Percentiles rank a stretch among this genome's conserved stretches.
These are phyloP conservation scores for Labeo calbasu DNA, from an alignment of 2,797 vertebrate genomes.

Conservation along the genomic window DNA sequence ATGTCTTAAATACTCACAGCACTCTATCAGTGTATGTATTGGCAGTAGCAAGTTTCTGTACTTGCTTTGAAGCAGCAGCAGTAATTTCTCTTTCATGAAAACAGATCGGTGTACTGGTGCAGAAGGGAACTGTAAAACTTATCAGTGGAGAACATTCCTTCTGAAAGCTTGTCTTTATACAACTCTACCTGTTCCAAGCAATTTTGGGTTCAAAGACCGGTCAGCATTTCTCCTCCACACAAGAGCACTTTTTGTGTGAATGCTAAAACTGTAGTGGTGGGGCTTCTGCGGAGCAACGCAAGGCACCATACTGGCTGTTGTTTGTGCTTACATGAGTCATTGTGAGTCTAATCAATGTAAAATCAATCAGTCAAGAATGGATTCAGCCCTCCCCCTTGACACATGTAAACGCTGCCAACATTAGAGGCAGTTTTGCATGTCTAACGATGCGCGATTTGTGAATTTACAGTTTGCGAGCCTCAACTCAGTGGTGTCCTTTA, in stretches of 20 bases:
- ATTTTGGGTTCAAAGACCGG: slow-evolving; percentile 62
- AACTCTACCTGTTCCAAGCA: not conserved
- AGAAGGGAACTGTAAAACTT: slow-evolving; percentile 39
- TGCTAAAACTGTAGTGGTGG: slow-evolving; percentile 59
- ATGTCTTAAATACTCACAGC: too few species aligned
- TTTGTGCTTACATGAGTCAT: slow-evolving; percentile 15
- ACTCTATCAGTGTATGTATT: too few species aligned
- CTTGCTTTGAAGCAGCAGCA: too few species aligned
- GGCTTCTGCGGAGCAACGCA: not conserved
- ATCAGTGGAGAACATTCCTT: slow-evolving; percentile 63
- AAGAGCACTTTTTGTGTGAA: slow-evolving; percentile 55
- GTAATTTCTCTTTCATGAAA: not conserved
- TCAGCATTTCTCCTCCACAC: slow-evolving; percentile 45
- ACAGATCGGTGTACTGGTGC: not conserved
- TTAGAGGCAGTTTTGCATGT: slow-evolving; percentile 3
- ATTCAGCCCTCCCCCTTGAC: not conserved
- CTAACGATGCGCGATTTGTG: not conserved
- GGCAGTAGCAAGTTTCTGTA: too few species aligned
- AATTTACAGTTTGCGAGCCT: slow-evolving; percentile 17
- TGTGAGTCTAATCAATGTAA: slow-evolving; percentile 51
- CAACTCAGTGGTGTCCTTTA: not conserved
- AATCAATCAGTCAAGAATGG: slow-evolving; percentile 46
- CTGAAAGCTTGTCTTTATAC: slow-evolving; percentile 58
- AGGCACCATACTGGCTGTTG: slow-evolving; percentile 11
- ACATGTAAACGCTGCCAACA: not conserved